These are phyloP conservation scores for Oncorhynchus mykiss DNA, from an alignment of 2,113 vertebrate species.

Conservation along the genomic window DNA sequence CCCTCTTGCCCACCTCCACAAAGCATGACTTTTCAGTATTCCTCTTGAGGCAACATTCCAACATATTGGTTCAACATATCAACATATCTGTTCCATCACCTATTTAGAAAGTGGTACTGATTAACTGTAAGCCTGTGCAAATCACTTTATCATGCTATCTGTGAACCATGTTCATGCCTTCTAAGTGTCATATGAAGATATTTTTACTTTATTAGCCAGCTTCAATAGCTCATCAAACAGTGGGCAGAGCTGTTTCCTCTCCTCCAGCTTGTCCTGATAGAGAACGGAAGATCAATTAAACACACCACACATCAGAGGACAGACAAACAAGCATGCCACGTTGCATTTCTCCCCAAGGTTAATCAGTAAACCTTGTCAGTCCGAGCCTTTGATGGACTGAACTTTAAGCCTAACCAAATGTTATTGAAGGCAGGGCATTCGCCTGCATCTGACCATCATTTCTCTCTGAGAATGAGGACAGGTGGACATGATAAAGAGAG, in stretches of 20 bases:
- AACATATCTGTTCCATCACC: background rate
- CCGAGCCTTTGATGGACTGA: slow-evolving; percentile 29
- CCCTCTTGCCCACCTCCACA: slow-evolving; percentile 15
- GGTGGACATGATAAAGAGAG: background rate
- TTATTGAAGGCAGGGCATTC: background rate
- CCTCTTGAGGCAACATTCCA: slow-evolving; percentile 24
- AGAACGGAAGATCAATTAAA: slow-evolving; percentile 10
- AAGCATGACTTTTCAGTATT: slow-evolving; percentile 4
- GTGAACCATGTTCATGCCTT: background rate
- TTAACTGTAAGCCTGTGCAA: background rate
- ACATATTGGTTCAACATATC: slow-evolving; percentile 19
- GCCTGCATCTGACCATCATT: background rate
- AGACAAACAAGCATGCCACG: background rate
- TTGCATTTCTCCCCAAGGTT: background rate
- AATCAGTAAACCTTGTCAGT: slow-evolving; percentile 37
- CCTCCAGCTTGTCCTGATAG: background rate
- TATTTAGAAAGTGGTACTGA: background rate
- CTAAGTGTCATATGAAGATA: background rate
- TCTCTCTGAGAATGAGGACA: background rate
- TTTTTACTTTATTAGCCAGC: background rate
- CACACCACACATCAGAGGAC: slow-evolving; percentile 8
- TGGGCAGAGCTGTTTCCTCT: background rate
- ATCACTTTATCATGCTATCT: background rate
- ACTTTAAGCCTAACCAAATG: slow-evolving; percentile 58
- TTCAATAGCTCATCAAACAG: background rate